These are phyloP conservation scores for Tenebrio molitor DNA, from an alignment of 1,140 invertebrate genomes.

Conservation along the genomic window DNA sequence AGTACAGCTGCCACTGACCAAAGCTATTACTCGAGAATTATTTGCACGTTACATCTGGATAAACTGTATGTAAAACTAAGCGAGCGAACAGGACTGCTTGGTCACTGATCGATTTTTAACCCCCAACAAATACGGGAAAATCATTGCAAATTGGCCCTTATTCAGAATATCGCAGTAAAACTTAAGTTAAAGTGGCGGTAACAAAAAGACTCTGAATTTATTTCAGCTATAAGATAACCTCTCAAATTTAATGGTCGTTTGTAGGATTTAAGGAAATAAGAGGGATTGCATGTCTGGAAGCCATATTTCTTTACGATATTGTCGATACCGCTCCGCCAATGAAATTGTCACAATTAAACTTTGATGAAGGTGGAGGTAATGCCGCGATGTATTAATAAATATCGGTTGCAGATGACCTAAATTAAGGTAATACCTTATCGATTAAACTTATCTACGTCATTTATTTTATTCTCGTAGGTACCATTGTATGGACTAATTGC, in stretches of 20 bases:
- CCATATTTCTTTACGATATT: constrained; percentile 8
- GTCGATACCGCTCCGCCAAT: constrained; percentile 7
- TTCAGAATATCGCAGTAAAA: not conserved
- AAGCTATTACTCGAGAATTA: constrained; percentile 42
- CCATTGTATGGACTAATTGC: constrained; percentile 7
- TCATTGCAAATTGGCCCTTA: not conserved
- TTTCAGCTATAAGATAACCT: not conserved
- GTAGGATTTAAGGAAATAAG: constrained; percentile 9
- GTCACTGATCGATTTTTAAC: not conserved
- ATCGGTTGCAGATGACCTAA: not conserved
- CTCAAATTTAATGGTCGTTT: constrained; percentile 17
- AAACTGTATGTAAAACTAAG: constrained; percentile 28
- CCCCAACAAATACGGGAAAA: not conserved
- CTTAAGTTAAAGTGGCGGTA: not conserved
- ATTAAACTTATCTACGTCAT: constrained; percentile 7
- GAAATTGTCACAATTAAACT: constrained; percentile 23
- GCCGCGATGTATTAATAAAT: constrained; percentile 8
- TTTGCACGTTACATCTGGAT: constrained; percentile 44
- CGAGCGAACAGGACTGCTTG: not conserved
- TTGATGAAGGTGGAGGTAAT: constrained; percentile 8
- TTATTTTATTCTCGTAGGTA: not conserved
- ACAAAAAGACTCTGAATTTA: constrained; percentile 1
- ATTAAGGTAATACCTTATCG: constrained; percentile 1
- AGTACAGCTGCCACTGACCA: constrained; percentile 44
- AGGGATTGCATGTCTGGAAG: constrained; percentile 2